Evolutionary conservation across 2,113 vertebrate species (phyloP).

Genomic region (Seriola quinqueradiata): DNA sequence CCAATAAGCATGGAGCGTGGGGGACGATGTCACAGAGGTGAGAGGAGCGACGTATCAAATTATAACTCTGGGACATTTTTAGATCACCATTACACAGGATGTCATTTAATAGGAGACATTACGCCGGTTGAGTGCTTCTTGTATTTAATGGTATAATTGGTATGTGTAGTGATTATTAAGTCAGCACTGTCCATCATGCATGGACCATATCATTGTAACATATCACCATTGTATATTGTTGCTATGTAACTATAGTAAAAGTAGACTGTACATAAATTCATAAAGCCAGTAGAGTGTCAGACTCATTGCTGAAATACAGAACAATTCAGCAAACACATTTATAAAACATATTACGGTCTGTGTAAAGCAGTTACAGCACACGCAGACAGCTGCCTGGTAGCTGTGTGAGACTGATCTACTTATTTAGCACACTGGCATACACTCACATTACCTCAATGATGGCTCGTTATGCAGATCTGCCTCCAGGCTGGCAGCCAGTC

Average conservation of each 20-base stretch:
- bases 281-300: background rate
- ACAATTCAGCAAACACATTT: background rate
- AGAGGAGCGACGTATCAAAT: constrained; percentile 17
- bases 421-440: constrained; percentile 14
- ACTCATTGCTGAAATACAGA: too few species aligned
- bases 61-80: constrained; percentile 1
- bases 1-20: constrained; percentile 99
- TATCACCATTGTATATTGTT: background rate
- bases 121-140: background rate
- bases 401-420: constrained; percentile 9
- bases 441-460: constrained; percentile 37
- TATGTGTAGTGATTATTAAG: background rate
- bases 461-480: constrained; percentile 41
- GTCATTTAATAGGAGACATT: background rate
- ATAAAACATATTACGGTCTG: background rate
- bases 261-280: background rate
- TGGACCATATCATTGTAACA: background rate
- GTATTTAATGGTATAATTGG: background rate
- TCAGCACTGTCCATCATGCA: background rate
- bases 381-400: constrained; percentile 16
- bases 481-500: constrained; percentile 35
- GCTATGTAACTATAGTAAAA: background rate
- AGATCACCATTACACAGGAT: background rate
- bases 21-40: constrained; percentile 96
- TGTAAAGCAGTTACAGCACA: background rate